Percentiles rank a stretch among this genome's conserved stretches.
phyloP scores from a whole-genome alignment of 1,140 invertebrate genomes.

The Eulimnadia texana region DNA sequence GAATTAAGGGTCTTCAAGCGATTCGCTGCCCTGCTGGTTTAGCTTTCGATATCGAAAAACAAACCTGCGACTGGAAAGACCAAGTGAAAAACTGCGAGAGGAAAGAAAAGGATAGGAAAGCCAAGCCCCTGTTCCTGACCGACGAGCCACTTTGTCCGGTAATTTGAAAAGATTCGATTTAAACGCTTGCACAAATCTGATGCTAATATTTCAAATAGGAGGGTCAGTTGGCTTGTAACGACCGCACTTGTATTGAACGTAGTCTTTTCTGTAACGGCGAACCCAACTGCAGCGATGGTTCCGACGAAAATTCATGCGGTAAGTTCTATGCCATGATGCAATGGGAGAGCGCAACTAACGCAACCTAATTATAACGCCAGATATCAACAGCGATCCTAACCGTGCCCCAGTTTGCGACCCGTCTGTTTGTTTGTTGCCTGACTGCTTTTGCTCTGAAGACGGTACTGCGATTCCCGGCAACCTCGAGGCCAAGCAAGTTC shows the following conservation, averaged over 20 bases:
- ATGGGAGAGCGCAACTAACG: too few relatives aligned
- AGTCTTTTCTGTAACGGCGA: slow-evolving; percentile 88
- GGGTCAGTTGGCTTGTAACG: slow-evolving; percentile 70
- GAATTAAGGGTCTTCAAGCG: slow-evolving; percentile 65
- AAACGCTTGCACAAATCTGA: background rate
- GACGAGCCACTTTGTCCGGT: slow-evolving; percentile 70
- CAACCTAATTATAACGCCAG: slow-evolving; percentile 36
- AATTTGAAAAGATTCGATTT: slow-evolving; percentile 10
- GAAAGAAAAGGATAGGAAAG: slow-evolving; percentile 78
- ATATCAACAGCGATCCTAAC: slow-evolving; percentile 88
- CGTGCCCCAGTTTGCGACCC: slow-evolving; percentile 79
- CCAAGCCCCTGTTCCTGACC: slow-evolving; percentile 73
- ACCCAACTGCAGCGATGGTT: slow-evolving; percentile 74
- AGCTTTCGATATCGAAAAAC: slow-evolving; percentile 88
- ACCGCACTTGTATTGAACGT: slow-evolving; percentile 69
- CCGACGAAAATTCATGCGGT: slow-evolving; percentile 85
- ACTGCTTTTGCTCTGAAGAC: slow-evolving; percentile 92
- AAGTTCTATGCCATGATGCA: slow-evolving; percentile 36
- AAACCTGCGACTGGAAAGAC: slow-evolving; percentile 90
- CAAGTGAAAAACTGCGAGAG: slow-evolving; percentile 83
- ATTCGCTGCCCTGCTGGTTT: slow-evolving; percentile 83
- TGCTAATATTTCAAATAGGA: slow-evolving; percentile 34
- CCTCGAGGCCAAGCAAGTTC: slow-evolving; percentile 36
- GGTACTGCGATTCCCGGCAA: slow-evolving; percentile 67
- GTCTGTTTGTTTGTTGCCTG: slow-evolving; percentile 71